Percentiles rank a stretch among this genome's conserved stretches.
These are phyloP conservation scores for Fundulus diaphanus DNA, from an alignment of 2,797 vertebrate species.

Conservation along the genomic window DNA sequence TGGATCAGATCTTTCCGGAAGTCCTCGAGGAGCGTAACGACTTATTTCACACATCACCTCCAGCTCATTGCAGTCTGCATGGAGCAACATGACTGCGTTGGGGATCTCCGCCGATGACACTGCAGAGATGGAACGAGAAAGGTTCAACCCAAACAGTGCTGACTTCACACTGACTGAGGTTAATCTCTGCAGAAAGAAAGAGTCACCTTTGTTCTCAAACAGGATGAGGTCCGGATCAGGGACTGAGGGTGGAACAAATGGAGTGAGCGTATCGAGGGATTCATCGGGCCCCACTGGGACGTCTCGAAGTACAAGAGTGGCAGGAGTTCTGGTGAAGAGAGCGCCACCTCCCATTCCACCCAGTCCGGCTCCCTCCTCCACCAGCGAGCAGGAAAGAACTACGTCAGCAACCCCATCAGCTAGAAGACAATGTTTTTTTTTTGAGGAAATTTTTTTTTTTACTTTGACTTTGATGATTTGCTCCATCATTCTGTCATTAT, in stretches of 20 bases:
- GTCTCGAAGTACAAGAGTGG: slow-evolving; percentile 80
- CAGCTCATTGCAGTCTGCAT: slow-evolving; percentile 83
- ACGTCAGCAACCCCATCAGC: slow-evolving; percentile 77
- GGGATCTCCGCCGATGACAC: slow-evolving; percentile 79
- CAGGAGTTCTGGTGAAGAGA: slow-evolving; percentile 69
- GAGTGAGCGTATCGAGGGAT: slow-evolving; percentile 76
- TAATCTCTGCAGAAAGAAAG: background rate
- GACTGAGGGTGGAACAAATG: slow-evolving; percentile 75
- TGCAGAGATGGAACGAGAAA: slow-evolving; percentile 52
- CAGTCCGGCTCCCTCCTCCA: slow-evolving; percentile 72
- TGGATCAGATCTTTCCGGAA: slow-evolving; percentile 34
- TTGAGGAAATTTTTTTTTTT: no score
- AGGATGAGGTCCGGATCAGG: slow-evolving; percentile 77
- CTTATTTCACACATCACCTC: slow-evolving; percentile 86
- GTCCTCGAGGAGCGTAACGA: slow-evolving; percentile 62
- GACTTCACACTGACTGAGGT: background rate
- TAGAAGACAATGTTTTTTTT: slow-evolving; percentile 16
- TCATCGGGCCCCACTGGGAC: slow-evolving; percentile 67
- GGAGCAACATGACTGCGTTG: slow-evolving; percentile 80
- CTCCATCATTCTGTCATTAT: background rate
- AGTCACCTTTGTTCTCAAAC: slow-evolving; percentile 78
- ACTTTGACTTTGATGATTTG: no score
- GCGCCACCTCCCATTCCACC: slow-evolving; percentile 61
- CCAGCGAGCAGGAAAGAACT: slow-evolving; percentile 82
- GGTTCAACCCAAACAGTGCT: slow-evolving; percentile 6